Conservation (phyloP, 2,888 invertebrate species). For the Volucella zonaria region DNA sequence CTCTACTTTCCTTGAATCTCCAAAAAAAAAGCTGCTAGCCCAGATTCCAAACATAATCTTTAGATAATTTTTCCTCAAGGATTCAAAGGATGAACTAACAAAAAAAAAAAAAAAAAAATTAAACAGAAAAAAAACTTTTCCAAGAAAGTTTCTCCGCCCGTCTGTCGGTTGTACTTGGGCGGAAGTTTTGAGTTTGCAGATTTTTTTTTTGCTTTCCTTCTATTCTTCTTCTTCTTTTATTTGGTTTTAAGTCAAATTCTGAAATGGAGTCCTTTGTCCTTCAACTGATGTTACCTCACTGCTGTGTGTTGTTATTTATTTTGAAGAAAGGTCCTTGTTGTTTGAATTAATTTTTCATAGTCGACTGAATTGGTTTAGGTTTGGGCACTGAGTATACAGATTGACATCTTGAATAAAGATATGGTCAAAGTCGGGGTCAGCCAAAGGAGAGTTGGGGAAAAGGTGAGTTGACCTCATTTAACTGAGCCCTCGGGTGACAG, state of each 20-base stretch:
- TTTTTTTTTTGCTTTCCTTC: constrained; percentile 34
- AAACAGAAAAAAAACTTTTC: constrained; percentile 46
- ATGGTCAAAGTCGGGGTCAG: background rate
- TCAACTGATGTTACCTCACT: constrained; percentile 23
- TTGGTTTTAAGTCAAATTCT: too few species aligned
- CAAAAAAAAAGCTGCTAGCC: constrained; percentile 29
- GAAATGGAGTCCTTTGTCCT: constrained; percentile 37
- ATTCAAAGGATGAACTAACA: constrained; percentile 22
- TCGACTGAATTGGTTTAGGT: constrained; percentile 54
- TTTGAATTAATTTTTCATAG: constrained; percentile 60
- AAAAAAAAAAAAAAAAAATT: background rate
- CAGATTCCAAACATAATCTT: constrained; percentile 66
- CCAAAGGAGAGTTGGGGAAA: background rate
- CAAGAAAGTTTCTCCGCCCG: constrained; percentile 60
- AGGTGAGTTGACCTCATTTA: constrained; percentile 23
- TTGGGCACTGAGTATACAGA: constrained; percentile 39
- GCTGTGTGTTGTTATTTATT: constrained; percentile 45
- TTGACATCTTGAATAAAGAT: constrained; percentile 58
- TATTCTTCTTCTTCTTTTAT: background rate
- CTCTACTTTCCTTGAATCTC: background rate
- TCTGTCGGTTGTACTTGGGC: constrained; percentile 61
- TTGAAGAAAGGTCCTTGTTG: constrained; percentile 26
- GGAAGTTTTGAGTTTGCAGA: constrained; percentile 65
- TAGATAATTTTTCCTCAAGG: constrained; percentile 62
- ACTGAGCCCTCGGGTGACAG: constrained; percentile 4